These are phyloP conservation scores for Amyelois transitella DNA, from an alignment of 1,140 invertebrate species.

Conservation along the genomic window DNA sequence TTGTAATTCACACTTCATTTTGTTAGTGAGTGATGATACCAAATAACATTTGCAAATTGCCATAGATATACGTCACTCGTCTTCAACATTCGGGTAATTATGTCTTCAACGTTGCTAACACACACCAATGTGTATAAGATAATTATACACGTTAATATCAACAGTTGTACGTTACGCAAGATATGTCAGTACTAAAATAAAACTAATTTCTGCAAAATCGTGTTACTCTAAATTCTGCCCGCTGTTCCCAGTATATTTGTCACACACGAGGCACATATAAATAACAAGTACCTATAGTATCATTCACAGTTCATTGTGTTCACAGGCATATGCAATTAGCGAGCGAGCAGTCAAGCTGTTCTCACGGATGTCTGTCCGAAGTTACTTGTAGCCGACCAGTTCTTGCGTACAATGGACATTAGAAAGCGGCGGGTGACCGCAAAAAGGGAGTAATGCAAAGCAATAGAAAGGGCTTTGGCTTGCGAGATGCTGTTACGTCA, in stretches of 20 bases:
- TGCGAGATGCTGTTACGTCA: slow-evolving; percentile 64
- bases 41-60: background rate
- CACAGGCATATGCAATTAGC: slow-evolving; percentile 36
- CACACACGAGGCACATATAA: background rate
- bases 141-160: background rate
- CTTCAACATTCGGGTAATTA: slow-evolving; percentile 19
- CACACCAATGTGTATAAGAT: slow-evolving; percentile 5
- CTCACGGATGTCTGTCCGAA: slow-evolving; percentile 60
- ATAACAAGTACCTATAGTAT: slow-evolving; percentile 16
- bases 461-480: slow-evolving; percentile 56
- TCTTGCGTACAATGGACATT: slow-evolving; percentile 58
- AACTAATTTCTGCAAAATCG: too few relatives aligned
- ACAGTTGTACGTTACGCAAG: background rate
- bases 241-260: background rate
- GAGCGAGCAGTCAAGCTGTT: slow-evolving; percentile 29
- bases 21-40: slow-evolving; percentile 10
- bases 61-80: slow-evolving; percentile 2
- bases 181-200: too few relatives aligned
- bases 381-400: slow-evolving; percentile 39
- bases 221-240: too few relatives aligned
- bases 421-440: slow-evolving; percentile 66
- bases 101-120: slow-evolving; percentile 23
- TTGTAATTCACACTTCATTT: slow-evolving; percentile 13
- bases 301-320: slow-evolving; percentile 16
- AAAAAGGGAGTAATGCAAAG: slow-evolving; percentile 62